A percentile compares a stretch with the other conserved stretches of the same genome.
Conservation (phyloP, 2,888 invertebrate species). For the Sarcophaga subvicina region DNA sequence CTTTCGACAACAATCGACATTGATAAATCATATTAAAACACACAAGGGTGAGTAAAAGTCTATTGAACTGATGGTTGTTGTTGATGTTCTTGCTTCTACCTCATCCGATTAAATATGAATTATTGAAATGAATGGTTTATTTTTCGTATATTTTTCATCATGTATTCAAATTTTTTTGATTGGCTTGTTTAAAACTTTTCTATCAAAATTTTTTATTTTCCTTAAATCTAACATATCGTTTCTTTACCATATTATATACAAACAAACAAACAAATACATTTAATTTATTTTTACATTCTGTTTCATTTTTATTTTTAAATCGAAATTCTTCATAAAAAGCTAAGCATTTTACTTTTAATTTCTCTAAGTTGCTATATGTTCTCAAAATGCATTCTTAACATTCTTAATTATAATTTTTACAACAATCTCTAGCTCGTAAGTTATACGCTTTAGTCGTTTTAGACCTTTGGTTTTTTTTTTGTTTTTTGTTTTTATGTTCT, state of each 20-base stretch:
- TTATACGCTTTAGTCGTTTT: background rate
- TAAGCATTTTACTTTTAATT: constrained; percentile 3
- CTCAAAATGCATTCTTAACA: constrained; percentile 4
- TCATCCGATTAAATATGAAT: constrained; percentile 38
- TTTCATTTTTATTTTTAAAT: constrained; percentile 11
- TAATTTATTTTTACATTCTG: constrained; percentile 16
- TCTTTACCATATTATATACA: background rate
- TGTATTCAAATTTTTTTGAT: constrained; percentile 24
- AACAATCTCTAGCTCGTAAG: background rate
- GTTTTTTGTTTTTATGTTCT: background rate
- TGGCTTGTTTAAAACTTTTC: background rate
- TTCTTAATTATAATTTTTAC: constrained; percentile 24
- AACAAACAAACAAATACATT: background rate
- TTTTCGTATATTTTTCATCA: constrained; percentile 19
- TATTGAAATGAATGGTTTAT: constrained; percentile 30
- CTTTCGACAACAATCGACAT: constrained; percentile 79
- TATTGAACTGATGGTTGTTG: constrained; percentile 64
- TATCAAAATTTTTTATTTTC: constrained; percentile 7
- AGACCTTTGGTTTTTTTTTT: background rate
- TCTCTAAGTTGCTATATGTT: constrained; percentile 35
- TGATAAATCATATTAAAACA: constrained; percentile 79
- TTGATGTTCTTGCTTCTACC: constrained; percentile 53
- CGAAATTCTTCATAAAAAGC: background rate
- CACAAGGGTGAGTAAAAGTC: constrained; percentile 77
- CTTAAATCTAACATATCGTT: background rate